These are phyloP conservation scores for Dexiosoma caninum DNA, from an alignment of 2,888 invertebrate species.

Conservation along the genomic window DNA sequence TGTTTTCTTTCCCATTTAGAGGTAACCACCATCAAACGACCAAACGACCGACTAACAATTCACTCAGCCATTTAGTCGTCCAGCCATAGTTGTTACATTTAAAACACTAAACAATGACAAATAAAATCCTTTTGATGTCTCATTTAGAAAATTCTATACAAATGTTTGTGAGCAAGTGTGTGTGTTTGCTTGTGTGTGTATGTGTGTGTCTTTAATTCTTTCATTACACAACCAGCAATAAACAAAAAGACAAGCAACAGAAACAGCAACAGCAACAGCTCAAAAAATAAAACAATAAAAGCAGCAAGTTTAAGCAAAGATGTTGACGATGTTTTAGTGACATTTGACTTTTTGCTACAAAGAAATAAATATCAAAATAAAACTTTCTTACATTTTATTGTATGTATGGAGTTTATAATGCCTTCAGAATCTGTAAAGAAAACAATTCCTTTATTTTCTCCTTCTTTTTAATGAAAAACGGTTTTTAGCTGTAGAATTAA, in stretches of 20 bases:
- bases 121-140: conserved; percentile 63
- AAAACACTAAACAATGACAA: conserved; percentile 56
- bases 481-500: not conserved
- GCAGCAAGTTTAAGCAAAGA: conserved; percentile 37
- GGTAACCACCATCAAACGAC: conserved; percentile 33
- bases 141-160: conserved; percentile 51
- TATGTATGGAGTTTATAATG: not conserved
- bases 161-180: not conserved
- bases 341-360: conserved; percentile 42
- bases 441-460: not conserved
- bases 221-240: conserved; percentile 1
- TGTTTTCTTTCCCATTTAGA: conserved; percentile 25
- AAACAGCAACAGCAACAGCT: conserved; percentile 17
- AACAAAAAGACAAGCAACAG: conserved; percentile 24
- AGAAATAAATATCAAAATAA: conserved; percentile 25
- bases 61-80: conserved; percentile 7
- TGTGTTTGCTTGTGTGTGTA: too few species aligned
- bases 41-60: not conserved
- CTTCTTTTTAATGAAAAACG: not conserved
- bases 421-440: not conserved
- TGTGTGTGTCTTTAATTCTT: not conserved
- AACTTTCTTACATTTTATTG: conserved; percentile 6
- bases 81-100: conserved; percentile 46
- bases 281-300: conserved; percentile 13
- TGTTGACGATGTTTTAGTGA: conserved; percentile 41